Base-by-base conservation (phyloP, 2,113 vertebrate genomes). In the Parus major region DNA sequence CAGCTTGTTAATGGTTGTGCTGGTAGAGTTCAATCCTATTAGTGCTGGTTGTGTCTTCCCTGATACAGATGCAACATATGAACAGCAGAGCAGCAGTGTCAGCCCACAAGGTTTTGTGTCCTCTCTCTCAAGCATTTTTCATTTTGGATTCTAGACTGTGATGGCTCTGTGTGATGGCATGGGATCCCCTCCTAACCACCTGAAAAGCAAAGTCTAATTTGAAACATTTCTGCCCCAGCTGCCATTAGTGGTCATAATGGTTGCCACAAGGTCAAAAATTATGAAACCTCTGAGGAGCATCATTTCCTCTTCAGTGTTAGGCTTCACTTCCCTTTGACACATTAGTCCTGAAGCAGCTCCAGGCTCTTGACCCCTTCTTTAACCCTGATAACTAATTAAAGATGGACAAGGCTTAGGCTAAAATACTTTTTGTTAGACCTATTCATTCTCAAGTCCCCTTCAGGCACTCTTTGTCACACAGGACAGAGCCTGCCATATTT, bases 331-430 rank as follows among this genome's bases (percentile, higher is more conserved):
- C 96, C 94, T 93, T 96, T 97, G 97, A 97, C 96, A 98, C 96
- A 97, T 98, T 93, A 95, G 90, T 96, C 95, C 80, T 91, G 93
- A 94, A 96, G 92, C 76, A 96, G 95, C 98, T 96, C 86, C 86
- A 92, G 97, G 98, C 96, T 94, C 49, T 85, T 98, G 97, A 98
- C 97, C 98, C 88, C 92, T 90, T 47, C 90, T 97, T 97, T 98
- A 98, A 98, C 97, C 97, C 88, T 93, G 78, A 77, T 97, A 97
- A 97, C 97, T 98, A 98, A 98, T 98, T 98, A 98, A 98, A 98
- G 98, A 95, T 97, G 97, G 97, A 98, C 97, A 97, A 97, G 96
- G 89, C 95, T 97, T 95, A 96, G 92, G 86, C 94, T 97, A 96
- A 98, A 98, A 97, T 91, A 97, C 96, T 97, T 98, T 96, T 95